These are phyloP conservation scores for Lacanobia wlatinum DNA, from an alignment of 2,888 invertebrate species.

Conservation along the genomic window DNA sequence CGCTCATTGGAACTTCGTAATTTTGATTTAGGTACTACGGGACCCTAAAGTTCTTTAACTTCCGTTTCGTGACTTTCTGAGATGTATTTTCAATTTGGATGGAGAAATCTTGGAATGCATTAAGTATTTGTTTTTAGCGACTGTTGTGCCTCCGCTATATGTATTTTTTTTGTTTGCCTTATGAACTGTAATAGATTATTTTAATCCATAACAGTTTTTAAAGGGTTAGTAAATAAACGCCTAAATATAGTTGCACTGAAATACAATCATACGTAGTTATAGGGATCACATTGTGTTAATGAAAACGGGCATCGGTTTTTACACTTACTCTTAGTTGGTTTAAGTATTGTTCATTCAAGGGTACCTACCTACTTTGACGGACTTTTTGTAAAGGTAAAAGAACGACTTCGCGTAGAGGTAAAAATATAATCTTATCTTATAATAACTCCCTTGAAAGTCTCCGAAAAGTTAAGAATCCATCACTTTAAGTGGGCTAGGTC, in stretches of 20 bases:
- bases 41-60: slow-evolving; percentile 73
- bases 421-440: background rate
- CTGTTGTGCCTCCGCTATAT: background rate
- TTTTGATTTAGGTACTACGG: slow-evolving; percentile 82
- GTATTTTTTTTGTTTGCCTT: no score
- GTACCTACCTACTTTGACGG: background rate
- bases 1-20: slow-evolving; percentile 81
- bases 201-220: no score
- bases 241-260: no score
- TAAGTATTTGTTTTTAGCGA: slow-evolving; percentile 15
- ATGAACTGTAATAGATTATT: no score
- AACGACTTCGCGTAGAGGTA: background rate
- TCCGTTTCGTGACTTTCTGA: slow-evolving; percentile 66
- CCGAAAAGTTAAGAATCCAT: slow-evolving; percentile 58
- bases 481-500: slow-evolving; percentile 61
- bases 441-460: slow-evolving; percentile 18
- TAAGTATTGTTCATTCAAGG: background rate
- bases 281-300: no score
- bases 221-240: no score
- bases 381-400: background rate
- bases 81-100: slow-evolving; percentile 65
- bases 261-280: no score
- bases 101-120: slow-evolving; percentile 30
- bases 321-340: no score
- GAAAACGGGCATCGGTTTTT: no score